These are phyloP conservation scores for Mormyrus proboscirostris DNA, from an alignment of 2,797 vertebrate genomes.

Conservation along the genomic window DNA sequence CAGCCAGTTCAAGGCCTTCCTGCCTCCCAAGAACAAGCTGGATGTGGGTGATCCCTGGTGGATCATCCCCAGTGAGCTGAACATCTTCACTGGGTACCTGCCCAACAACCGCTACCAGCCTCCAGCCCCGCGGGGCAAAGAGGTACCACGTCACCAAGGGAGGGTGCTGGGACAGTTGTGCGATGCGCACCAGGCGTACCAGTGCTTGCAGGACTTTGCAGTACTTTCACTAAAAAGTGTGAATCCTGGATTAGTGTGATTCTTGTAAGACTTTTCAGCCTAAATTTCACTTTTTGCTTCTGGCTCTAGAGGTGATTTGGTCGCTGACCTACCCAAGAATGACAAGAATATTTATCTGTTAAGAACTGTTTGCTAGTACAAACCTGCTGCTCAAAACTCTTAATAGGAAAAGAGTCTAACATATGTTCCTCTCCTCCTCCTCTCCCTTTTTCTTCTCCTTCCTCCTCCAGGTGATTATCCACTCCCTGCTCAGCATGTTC, in stretches of 20 bases:
- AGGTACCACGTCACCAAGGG: constrained; percentile 57
- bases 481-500: constrained; percentile 88
- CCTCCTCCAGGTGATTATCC: constrained; percentile 73
- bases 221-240: neutral
- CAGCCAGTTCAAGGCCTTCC: constrained; percentile 78
- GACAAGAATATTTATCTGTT: neutral
- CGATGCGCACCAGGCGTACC: neutral
- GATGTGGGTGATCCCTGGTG: constrained; percentile 84
- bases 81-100: constrained; percentile 89
- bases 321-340: neutral
- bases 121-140: constrained; percentile 84
- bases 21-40: constrained; percentile 76
- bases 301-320: neutral
- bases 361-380: neutral
- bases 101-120: constrained; percentile 95
- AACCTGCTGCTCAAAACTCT: neutral
- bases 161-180: neutral
- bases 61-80: constrained; percentile 89
- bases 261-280: neutral
- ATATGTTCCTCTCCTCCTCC: neutral
- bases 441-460: neutral
- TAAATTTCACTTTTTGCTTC: neutral
- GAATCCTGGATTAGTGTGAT: neutral
- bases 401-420: neutral
- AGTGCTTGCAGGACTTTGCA: neutral